These are phyloP conservation scores for Bubo scandiacus DNA, from an alignment of 2,113 vertebrate genomes.

Conservation along the genomic window DNA sequence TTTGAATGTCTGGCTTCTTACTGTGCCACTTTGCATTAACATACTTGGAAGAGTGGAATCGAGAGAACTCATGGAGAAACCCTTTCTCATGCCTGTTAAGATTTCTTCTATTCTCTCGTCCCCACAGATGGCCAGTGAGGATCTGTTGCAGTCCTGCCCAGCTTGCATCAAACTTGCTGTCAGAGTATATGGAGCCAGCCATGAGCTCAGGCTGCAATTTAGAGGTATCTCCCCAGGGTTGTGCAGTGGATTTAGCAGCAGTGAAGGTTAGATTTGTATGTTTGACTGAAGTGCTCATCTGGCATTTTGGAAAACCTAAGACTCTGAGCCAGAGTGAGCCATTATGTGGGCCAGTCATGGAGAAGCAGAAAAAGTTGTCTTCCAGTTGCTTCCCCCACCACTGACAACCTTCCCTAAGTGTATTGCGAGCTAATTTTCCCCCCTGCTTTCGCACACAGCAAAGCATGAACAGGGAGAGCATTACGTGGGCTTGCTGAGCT, in stretches of 20 bases:
- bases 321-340: fast-evolving
- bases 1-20: background rate
- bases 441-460: background rate
- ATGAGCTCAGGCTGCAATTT: fast-evolving
- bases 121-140: background rate
- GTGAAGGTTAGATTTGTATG: background rate
- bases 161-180: background rate
- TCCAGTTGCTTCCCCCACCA: background rate
- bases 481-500: background rate
- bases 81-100: background rate
- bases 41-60: background rate
- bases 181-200: fast-evolving
- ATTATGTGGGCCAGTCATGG: background rate
- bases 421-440: fast-evolving
- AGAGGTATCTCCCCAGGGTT: background rate
- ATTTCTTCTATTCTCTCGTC: background rate
- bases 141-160: background rate
- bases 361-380: background rate
- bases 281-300: background rate
- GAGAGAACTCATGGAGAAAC: background rate
- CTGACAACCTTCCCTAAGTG: background rate
- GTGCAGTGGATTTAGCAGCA: background rate
- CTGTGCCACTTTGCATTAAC: background rate
- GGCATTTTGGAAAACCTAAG: background rate
- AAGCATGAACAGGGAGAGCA: background rate